Evolutionary conservation across 2,888 invertebrate genomes (phyloP), one percentile per base, ranked within the genome.

Genomic region (Campopleginae sp.): DNA sequence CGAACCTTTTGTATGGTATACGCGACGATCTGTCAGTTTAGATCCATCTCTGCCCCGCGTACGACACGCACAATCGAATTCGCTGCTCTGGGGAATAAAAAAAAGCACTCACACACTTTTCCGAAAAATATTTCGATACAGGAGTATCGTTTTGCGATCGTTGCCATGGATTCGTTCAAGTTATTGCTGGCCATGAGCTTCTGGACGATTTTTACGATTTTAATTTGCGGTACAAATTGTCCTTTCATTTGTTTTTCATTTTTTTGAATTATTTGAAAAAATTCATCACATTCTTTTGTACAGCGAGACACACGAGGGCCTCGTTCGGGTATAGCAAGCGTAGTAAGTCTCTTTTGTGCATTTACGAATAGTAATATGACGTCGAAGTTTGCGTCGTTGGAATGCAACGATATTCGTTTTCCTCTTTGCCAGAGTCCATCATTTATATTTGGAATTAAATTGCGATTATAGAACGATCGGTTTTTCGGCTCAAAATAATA

Each of bases 291-390:
- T 38, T 10, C n/a, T 68, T 66, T 66, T 66, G 61, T 80, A 70
- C 63, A 79, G 79, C 33, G 12, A 46, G 33, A 65, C 33, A 27
- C 6, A 23, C 58, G 8, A 80, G 75, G 19, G 77, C 70, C 48
- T 38, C 74, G 27, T 92, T 89, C 82, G 91, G 91, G 51, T 92
- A 92, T 46, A 87, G 84, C 19, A 90, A 85, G 83, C 87, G 86
- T 82, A 85, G 91, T 91, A 86, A 71, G 86, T 86, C 10, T 38
- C 10, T 38, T 8, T 1, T 10, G 8, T 38, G 10, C 0, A 38
- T 38, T 38, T 38, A 38, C 38, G 38, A 38, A 38, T n/a, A n/a
- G n/a, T n/a, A n/a, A n/a, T n/a, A n/a, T n/a, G n/a, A n/a, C n/a
- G n/a, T n/a, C n/a, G n/a, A n/a, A n/a, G n/a, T n/a, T n/a, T n/a